Percentiles rank a stretch among this genome's conserved stretches.
phyloP scores from a whole-genome alignment of 2,888 invertebrate genomes.

The Coenonympha glycerion region DNA sequence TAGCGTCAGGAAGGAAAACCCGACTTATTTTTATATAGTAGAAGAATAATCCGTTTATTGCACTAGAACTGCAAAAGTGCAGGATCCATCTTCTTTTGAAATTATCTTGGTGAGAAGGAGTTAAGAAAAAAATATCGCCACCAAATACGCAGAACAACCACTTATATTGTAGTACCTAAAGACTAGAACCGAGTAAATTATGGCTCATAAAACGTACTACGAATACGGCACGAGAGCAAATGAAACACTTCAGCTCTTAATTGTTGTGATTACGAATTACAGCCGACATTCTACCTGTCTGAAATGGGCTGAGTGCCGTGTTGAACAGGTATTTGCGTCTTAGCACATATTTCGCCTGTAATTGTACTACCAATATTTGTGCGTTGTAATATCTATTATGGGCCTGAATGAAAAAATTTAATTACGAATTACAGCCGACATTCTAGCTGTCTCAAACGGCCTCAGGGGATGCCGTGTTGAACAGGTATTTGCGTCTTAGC shows the following conservation, averaged over 20 bases:
- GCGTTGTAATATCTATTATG: too few species aligned
- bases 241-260: neutral
- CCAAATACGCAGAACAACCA: too few species aligned
- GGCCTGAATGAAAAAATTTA: too few species aligned
- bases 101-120: too few species aligned
- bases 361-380: conserved; percentile 3
- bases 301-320: neutral
- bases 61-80: too few species aligned
- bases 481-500: conserved; percentile 1
- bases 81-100: too few species aligned
- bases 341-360: conserved; percentile 2
- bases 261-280: conserved; percentile 4
- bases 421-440: too few species aligned
- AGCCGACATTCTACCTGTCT: neutral
- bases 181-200: neutral
- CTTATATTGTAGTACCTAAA: too few species aligned
- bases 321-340: conserved; percentile 3
- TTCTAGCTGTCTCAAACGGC: neutral
- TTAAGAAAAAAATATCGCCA: too few species aligned
- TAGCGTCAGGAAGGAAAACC: too few species aligned
- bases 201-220: neutral
- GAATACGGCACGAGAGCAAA: neutral
- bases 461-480: neutral
- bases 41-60: too few species aligned
- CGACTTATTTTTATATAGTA: too few species aligned